A percentile compares a stretch with the other conserved stretches of the same genome.
phyloP scores from a whole-genome alignment of 2,888 invertebrate species.

The Aleiodes leptofemur region DNA sequence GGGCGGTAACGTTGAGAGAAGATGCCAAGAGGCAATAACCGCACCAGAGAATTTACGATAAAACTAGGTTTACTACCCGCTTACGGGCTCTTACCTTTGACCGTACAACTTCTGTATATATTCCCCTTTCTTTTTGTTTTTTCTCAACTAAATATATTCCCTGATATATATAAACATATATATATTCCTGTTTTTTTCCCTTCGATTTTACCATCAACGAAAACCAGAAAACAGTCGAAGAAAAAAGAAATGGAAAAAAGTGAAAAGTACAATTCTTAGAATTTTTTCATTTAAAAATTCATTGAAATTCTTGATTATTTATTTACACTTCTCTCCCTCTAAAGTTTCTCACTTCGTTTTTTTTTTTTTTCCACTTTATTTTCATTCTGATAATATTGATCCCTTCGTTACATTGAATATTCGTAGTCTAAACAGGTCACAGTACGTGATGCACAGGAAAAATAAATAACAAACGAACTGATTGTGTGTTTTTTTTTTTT shows the following conservation, averaged over 20 bases:
- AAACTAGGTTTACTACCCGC: constrained; percentile 63
- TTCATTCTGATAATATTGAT: neutral
- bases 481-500: neutral
- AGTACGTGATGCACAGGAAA: constrained; percentile 16
- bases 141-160: constrained; percentile 10
- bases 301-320: neutral
- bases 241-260: neutral
- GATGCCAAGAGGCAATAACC: constrained; percentile 50
- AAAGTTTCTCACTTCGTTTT: neutral
- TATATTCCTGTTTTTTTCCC: neutral
- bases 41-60: constrained; percentile 60
- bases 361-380: no score
- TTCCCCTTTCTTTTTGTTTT: constrained; percentile 33
- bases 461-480: constrained; percentile 17
- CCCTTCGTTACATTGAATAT: neutral
- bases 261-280: neutral
- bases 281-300: neutral
- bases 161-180: neutral
- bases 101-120: constrained; percentile 38
- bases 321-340: constrained; percentile 5
- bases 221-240: neutral
- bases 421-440: constrained; percentile 28
- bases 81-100: constrained; percentile 52
- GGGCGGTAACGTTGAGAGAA: constrained; percentile 21
- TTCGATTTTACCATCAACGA: neutral